Conservation (phyloP, 2,888 invertebrate species). For the Argyresthia goedartella region DNA sequence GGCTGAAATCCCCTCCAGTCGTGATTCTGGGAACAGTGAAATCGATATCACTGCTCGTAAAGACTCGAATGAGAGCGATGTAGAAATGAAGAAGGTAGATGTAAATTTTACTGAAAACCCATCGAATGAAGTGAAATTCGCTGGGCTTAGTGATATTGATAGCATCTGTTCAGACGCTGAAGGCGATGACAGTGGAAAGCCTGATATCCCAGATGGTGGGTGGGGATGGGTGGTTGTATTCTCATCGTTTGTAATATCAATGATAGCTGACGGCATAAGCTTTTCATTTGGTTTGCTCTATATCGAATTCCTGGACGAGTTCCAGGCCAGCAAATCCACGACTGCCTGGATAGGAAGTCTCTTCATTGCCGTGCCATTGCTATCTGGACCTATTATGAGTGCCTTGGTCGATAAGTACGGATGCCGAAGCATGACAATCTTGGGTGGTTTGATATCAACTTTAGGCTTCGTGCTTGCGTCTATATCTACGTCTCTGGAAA, state of each 20-base stretch:
- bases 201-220: slow-evolving; percentile 82
- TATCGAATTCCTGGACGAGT: slow-evolving; percentile 85
- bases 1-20: too few species aligned
- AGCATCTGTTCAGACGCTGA: slow-evolving; percentile 24
- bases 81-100: not conserved
- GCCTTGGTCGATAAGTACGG: slow-evolving; percentile 89
- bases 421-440: slow-evolving; percentile 81
- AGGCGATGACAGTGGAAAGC: slow-evolving; percentile 31
- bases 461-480: slow-evolving; percentile 83
- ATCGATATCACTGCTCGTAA: slow-evolving; percentile 22
- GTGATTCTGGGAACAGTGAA: slow-evolving; percentile 29
- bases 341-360: slow-evolving; percentile 93
- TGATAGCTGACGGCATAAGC: slow-evolving; percentile 93
- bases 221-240: slow-evolving; percentile 94
- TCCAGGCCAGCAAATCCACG: slow-evolving; percentile 83
- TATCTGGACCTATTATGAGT: slow-evolving; percentile 87
- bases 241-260: slow-evolving; percentile 86
- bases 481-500: slow-evolving; percentile 77
- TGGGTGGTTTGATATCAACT: slow-evolving; percentile 80
- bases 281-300: slow-evolving; percentile 94
- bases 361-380: slow-evolving; percentile 89
- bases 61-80: slow-evolving; percentile 11
- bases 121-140: slow-evolving; percentile 18
- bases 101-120: slow-evolving; percentile 15
- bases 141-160: slow-evolving; percentile 29